Evolutionary conservation across 92 coral and sea anemone species (phyloP).

Genomic region (Porites cylindrica): DNA sequence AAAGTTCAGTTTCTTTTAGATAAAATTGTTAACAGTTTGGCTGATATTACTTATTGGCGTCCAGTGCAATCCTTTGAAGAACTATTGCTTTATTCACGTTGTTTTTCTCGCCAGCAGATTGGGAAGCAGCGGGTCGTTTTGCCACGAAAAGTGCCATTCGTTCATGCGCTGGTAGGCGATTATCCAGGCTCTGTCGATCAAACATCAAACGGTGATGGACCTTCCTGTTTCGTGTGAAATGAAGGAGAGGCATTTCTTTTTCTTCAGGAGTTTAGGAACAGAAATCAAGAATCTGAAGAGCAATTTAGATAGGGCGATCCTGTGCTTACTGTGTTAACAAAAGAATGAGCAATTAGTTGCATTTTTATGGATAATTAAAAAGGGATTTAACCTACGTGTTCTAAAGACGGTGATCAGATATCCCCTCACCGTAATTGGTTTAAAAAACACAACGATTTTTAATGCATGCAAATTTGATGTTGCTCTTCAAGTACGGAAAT

Average conservation of each 20-base stretch:
- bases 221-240: not conserved
- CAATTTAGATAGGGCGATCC: no score
- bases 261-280: not conserved
- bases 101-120: not conserved
- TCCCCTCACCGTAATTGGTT: no score
- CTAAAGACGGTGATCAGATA: no score
- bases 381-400: no score
- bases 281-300: not conserved
- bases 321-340: no score
- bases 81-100: not conserved
- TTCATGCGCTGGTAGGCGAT: not conserved
- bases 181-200: not conserved
- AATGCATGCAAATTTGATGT: no score
- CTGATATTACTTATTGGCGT: not conserved
- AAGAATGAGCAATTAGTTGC: no score
- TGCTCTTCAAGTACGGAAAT: no score
- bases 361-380: no score
- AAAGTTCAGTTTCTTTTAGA: no score
- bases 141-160: constrained; percentile 1
- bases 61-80: not conserved
- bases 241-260: not conserved
- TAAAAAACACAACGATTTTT: no score
- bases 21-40: no score
- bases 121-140: not conserved
- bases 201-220: constrained; percentile 5